Evolutionary conservation across 2,888 invertebrate genomes (phyloP), one percentile per base, ranked within the genome.

Genomic region (Apocheima hispidaria): DNA sequence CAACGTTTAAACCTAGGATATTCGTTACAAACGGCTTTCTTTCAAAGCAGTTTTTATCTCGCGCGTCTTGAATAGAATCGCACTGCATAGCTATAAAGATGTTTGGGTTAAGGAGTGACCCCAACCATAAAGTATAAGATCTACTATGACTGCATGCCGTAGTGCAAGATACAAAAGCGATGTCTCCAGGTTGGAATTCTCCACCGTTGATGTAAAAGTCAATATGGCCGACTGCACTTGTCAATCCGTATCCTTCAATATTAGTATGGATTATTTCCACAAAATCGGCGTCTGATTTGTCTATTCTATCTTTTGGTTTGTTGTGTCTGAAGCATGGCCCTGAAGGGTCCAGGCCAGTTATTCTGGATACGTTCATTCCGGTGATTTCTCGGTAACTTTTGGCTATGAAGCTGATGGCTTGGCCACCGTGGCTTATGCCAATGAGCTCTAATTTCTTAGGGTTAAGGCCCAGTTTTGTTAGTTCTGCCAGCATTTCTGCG

Each of bases 341-440:
- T 5, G 73, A 43, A 5, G 76, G 72, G 14, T 76, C 76, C n/a
- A 76, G 59, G 56, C 12, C 10, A 5, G 46, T 46, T 23, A 46
- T n/a, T 20, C 46, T 30, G 20, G 46, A 46, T 6, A 46, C 66
- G 4, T 74, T 76, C 9, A 28, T 35, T 2, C 74, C 76, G 0
- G 76, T 71, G 41, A 74, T 48, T 10, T 55, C 20, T 12, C 56
- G 60, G 60, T 63, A 76, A 50, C 60, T 64, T 20, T 76, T 74
- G 6, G 69, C 76, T 21, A 73, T 65, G 53, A 66, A 73, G 52
- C 73, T 70, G 46, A 71, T 63, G 14, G 65, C 67, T 36, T 76
- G 74, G 0, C 68, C 76, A 1, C 76, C 76, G 6, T 70, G 63
- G 38, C 76, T 76, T 33, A 74, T 18, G 2, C 76, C 74, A 0